Evolutionary conservation across 2,113 vertebrate genomes (phyloP), one percentile per base, ranked within the genome.

Genomic region (Amia ocellicauda): DNA sequence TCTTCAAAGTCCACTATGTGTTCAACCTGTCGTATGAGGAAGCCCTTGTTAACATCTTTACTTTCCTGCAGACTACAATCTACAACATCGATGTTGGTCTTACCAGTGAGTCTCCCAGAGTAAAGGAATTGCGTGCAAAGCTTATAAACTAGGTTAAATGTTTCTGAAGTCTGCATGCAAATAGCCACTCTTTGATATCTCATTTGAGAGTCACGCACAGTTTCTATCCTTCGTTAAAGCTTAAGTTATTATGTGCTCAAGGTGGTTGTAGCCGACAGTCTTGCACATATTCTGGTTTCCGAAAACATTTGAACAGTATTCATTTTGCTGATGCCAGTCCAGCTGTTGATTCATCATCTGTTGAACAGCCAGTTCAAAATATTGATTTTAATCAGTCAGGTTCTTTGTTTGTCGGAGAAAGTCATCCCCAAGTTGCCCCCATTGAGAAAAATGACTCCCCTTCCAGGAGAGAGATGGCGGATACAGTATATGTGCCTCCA

Each of bases 41-140:
- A 8, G 28, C 66, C 23, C 59, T 71, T 3, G 9, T 57, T 19
- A 40, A 69, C 3, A 10, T 66, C 58, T 69, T 43, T 63, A 71
- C 62, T 16, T 69, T 71, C 22, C 20, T 78, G 50, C 69, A 72
- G 43, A 73, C 71, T 42, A 74, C 67, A 4, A 13, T 76, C 13
- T 76, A 68, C 24, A 69, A 74, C 10, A 72, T 70, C 3, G 62
- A 75, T 65, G 56, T 65, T 10, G 20, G 45, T 2, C 66, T 45
- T 56, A 75, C 65, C 60, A 17, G 60, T 42, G 70, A 56, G 47
- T 66, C 65, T 27, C 65, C 69, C 11, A 55, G 66, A 62, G 52
- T 73, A 53, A 1, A 59, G 41, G 69, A 74, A 55, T 67, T 71
- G 2, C 7, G 45, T 9, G 64, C 45, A 2, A 71, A 72, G 63